Percentiles rank a stretch among this genome's conserved stretches.
Evolutionary conservation across 2,888 invertebrate genomes (phyloP).

Genomic region (Dynastes tityus): DNA sequence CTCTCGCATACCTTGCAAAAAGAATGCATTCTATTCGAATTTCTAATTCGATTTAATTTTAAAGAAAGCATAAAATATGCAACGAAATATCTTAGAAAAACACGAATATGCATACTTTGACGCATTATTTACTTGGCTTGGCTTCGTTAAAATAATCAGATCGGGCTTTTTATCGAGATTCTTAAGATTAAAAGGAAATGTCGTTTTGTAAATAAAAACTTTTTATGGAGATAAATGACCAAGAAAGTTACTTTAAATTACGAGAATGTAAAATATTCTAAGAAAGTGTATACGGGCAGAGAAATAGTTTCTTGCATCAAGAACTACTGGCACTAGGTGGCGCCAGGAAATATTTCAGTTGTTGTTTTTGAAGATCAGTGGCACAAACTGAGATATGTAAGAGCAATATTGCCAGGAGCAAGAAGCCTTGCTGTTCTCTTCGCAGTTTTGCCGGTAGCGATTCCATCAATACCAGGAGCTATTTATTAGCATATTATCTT

Average conservation of each 20-base stretch:
- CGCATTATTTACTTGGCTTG: background rate
- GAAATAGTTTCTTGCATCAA: too few species aligned
- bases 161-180: background rate
- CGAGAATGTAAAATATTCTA: background rate
- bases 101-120: background rate
- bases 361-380: too few species aligned
- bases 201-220: background rate
- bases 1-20: slow-evolving; percentile 12
- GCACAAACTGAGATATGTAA: too few species aligned
- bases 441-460: too few species aligned
- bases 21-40: slow-evolving; percentile 28
- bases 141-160: background rate
- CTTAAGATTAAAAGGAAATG: background rate
- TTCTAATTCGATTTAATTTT: slow-evolving; percentile 29
- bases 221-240: background rate
- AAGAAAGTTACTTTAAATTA: slow-evolving; percentile 1
- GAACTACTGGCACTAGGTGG: too few species aligned
- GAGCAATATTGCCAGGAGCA: too few species aligned
- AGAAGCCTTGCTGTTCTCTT: too few species aligned
- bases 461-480: too few species aligned
- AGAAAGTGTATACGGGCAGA: too few species aligned
- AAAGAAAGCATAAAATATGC: slow-evolving; percentile 37
- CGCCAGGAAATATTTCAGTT: too few species aligned
- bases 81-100: background rate
- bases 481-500: too few species aligned